Conservation (phyloP, 2,797 vertebrate species). For the Leptoclinus maculatus region DNA sequence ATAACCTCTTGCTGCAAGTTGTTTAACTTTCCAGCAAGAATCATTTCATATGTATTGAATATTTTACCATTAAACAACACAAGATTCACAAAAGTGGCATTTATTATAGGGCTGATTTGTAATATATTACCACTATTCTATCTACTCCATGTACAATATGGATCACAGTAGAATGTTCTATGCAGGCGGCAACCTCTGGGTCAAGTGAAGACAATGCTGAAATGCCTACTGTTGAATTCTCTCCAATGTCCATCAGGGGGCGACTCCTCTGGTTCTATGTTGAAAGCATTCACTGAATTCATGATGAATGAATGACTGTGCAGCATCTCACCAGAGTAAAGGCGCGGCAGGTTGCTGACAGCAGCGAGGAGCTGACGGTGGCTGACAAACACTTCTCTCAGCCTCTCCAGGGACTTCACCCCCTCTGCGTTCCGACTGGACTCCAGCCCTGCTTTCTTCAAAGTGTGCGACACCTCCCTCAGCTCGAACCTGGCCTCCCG, state of each 20-base stretch:
- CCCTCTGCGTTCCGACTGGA: conserved; percentile 74
- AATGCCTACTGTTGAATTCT: neutral
- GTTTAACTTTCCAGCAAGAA: neutral
- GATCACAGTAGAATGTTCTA: neutral
- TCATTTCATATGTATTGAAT: neutral
- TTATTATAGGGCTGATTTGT: neutral
- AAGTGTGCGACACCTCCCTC: conserved; percentile 79
- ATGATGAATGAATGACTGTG: neutral
- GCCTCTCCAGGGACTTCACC: conserved; percentile 80
- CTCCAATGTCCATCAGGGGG: neutral
- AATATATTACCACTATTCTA: neutral
- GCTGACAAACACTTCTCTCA: conserved; percentile 82
- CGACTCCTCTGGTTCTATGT: neutral
- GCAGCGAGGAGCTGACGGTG: conserved; percentile 90
- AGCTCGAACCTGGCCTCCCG: conserved; percentile 84
- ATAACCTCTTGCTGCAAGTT: neutral
- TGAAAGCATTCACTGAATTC: neutral
- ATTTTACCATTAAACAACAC: neutral
- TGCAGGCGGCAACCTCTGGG: too few relatives aligned
- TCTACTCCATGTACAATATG: too few relatives aligned
- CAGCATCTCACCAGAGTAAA: conserved; percentile 87
- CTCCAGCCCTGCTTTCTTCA: conserved; percentile 82
- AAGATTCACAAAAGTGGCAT: neutral
- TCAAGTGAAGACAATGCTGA: too few relatives aligned
- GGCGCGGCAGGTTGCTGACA: conserved; percentile 90